phyloP scores from a whole-genome alignment of 1,140 invertebrate species.

The Ptiloglossa arizonensis region DNA sequence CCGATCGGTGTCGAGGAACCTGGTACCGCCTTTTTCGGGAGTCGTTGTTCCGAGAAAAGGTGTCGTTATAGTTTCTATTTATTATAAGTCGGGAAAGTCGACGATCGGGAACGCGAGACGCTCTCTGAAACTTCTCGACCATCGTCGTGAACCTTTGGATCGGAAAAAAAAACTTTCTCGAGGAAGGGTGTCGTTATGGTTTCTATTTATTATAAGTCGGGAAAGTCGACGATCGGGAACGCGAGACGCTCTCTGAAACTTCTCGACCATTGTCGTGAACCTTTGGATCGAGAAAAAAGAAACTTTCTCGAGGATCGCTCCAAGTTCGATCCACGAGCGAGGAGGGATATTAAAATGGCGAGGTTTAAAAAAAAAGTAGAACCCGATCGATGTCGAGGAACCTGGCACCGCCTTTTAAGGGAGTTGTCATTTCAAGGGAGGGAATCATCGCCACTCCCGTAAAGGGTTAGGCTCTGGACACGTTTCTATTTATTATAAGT shows the following conservation, averaged over 20 bases:
- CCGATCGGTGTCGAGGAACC: neutral
- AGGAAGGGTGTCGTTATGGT: slow-evolving; percentile 9
- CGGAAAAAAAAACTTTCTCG: neutral
- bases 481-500: slow-evolving; percentile 49
- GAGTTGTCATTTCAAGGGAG: neutral
- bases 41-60: neutral
- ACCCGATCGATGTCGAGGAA: neutral
- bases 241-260: neutral
- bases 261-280: neutral
- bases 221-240: slow-evolving; percentile 42
- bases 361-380: slow-evolving; percentile 3
- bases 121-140: neutral
- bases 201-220: slow-evolving; percentile 49
- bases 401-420: neutral
- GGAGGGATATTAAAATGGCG: too few species aligned
- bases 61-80: slow-evolving; percentile 40
- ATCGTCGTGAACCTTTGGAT: neutral
- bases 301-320: too few species aligned
- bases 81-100: slow-evolving; percentile 46
- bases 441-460: slow-evolving; percentile 25
- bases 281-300: neutral
- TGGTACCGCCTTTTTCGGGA: neutral
- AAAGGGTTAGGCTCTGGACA: slow-evolving; percentile 11
- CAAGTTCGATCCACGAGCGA: neutral
- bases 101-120: slow-evolving; percentile 35